Evolutionary conservation across 2,888 invertebrate genomes (phyloP), one percentile per base, ranked within the genome.

Genomic region (Pediacus dermestoides): DNA sequence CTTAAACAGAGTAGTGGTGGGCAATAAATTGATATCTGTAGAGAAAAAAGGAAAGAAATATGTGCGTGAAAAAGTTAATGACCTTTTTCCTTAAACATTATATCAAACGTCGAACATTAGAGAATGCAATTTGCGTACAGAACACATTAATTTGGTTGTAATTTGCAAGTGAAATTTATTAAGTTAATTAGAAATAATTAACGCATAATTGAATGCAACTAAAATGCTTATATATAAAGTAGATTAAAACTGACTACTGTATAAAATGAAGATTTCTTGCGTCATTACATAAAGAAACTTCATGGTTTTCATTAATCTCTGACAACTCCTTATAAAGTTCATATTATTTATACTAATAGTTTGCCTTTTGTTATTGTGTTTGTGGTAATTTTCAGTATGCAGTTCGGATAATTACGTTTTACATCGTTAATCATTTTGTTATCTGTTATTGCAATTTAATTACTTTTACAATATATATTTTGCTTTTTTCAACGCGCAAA

Each of bases 91-190:
- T 28, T 28, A 28, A 13, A 14, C 14, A 10, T 28, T 28, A n/a
- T n/a, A 25, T 9, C 4, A 7, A 28, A 14, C 28, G n/a, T 14
- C n/a, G 14, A 28, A 13, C 9, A 28, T 28, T 28, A 11, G 6
- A 7, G 25, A 25, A 4, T 3, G 23, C 10, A 14, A 28, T 28
- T 28, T 28, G 10, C 28, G 28, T 28, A 28, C 11, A 28, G 7
- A 28, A 28, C 7, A 13, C 28, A 28, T 28, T 28, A 28, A 28
- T 28, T 28, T 28, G 7, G 28, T 14, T 34, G 14, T 23, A 21
- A 42, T 40, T 40, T 28, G 40, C 46, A 40, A 46, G 37, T 43
- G 33, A 43, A 46, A 46, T 45, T 39, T 23, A 39, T 43, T 32
- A 36, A 33, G 22, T 30, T 44, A 47, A 44, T 44, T 44, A 43